A percentile compares a stretch with the other conserved stretches of the same genome.
Conservation (phyloP, 2,113 vertebrate species). For the Corydoras sp. region DNA sequence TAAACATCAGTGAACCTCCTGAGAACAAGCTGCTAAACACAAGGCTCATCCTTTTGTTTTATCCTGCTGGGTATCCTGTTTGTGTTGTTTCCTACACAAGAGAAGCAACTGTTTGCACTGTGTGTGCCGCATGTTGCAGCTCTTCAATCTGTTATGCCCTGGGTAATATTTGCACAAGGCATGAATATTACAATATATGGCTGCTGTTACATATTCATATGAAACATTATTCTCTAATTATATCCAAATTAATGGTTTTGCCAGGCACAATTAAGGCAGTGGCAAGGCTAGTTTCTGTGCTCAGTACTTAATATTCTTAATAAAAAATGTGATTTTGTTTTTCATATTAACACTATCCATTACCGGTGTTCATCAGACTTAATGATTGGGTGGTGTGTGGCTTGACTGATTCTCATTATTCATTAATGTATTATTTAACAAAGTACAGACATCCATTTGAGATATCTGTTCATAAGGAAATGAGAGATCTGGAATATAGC, state of each 20-base stretch:
- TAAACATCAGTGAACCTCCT: too few relatives aligned
- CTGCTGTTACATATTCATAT: conserved; percentile 35
- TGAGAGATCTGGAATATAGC: too few relatives aligned
- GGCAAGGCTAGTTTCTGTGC: conserved; percentile 3
- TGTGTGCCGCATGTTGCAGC: conserved; percentile 5
- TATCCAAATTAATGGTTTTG: conserved; percentile 33
- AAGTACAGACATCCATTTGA: too few relatives aligned
- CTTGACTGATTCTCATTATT: conserved; percentile 17
- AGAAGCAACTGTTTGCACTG: background rate
- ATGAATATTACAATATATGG: conserved; percentile 31
- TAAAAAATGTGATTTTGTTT: conserved; percentile 4
- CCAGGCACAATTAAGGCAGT: conserved; percentile 23
- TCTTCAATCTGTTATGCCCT: conserved; percentile 14
- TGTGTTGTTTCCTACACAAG: too few relatives aligned
- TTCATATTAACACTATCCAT: conserved; percentile 16
- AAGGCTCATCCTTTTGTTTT: too few relatives aligned
- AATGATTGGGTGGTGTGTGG: conserved; percentile 36
- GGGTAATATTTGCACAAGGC: conserved; percentile 17
- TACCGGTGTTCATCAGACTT: conserved; percentile 35
- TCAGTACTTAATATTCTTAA: conserved; percentile 4
- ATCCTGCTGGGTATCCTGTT: too few relatives aligned
- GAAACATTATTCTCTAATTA: conserved; percentile 38
- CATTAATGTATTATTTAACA: conserved; percentile 20
- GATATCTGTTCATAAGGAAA: too few relatives aligned
- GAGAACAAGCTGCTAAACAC: too few relatives aligned